Conservation (phyloP, 2,888 invertebrate genomes). For the Trissolcus japonicus region DNA sequence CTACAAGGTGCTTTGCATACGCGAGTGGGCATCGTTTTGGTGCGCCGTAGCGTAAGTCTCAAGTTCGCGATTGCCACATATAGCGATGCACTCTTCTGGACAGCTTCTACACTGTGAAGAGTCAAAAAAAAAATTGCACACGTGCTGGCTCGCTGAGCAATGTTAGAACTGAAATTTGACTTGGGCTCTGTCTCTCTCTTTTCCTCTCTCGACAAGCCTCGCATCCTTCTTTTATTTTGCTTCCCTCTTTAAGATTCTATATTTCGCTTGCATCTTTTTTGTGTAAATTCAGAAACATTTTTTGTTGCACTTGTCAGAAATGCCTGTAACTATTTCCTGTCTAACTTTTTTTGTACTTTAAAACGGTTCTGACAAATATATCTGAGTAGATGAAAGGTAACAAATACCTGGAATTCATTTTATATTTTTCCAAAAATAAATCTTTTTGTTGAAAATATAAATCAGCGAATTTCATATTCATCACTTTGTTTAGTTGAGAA, state of each 20-base stretch:
- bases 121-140: constrained; percentile 25
- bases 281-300: not conserved
- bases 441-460: too few species aligned
- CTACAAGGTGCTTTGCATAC: constrained; percentile 34
- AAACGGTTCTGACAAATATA: too few species aligned
- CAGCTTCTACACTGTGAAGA: constrained; percentile 12
- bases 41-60: constrained; percentile 26
- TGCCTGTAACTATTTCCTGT: too few species aligned
- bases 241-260: too few species aligned
- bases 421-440: too few species aligned
- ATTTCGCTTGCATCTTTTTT: not conserved
- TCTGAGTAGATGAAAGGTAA: too few species aligned
- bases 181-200: not conserved
- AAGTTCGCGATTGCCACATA: constrained; percentile 44
- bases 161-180: constrained; percentile 15
- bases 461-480: too few species aligned
- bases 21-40: constrained; percentile 12
- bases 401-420: too few species aligned
- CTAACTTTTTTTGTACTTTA: too few species aligned
- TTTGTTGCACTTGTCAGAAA: too few species aligned
- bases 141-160: constrained; percentile 18
- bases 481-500: too few species aligned
- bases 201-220: not conserved
- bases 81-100: constrained; percentile 26
- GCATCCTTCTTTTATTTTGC: too few species aligned